These are phyloP conservation scores for Siderastrea radians DNA, from an alignment of 92 coral and sea anemone species.

Conservation along the genomic window DNA sequence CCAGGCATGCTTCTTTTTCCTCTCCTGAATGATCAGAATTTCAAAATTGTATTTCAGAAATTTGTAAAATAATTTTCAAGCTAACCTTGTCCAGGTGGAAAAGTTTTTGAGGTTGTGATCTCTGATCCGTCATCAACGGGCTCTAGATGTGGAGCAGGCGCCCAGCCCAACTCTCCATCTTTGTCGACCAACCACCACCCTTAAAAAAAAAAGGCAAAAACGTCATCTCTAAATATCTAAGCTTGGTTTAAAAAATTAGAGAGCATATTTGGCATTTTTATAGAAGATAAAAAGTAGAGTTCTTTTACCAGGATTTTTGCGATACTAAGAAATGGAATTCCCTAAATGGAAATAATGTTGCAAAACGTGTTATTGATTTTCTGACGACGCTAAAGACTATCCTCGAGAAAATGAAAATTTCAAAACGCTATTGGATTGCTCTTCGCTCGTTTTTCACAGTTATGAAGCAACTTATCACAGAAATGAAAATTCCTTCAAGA, in stretches of 20 bases:
- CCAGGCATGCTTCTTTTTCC: not conserved
- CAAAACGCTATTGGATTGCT: no score
- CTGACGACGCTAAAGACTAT: no score
- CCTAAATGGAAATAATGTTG: no score
- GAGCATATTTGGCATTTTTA: no score
- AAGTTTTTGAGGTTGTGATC: conserved; percentile 37
- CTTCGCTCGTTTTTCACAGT: no score
- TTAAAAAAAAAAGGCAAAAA: not conserved
- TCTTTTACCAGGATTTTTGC: no score
- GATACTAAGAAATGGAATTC: no score
- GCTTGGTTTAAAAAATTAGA: not conserved
- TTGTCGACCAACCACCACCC: conserved; percentile 80
- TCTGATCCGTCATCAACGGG: conserved; percentile 66
- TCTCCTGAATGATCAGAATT: not conserved
- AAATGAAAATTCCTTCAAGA: no score
- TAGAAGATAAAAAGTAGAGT: no score
- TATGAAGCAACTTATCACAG: no score
- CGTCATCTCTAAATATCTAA: not conserved
- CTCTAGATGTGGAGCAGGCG: conserved; percentile 73
- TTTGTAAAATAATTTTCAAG: not conserved
- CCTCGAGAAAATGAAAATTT: no score
- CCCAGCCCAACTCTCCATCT: conserved; percentile 72
- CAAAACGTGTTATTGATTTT: no score
- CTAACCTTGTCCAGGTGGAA: conserved; percentile 72
- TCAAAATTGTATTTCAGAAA: not conserved